phyloP scores from a whole-genome alignment of 2,113 vertebrate genomes.

The Pteropus alecto region DNA sequence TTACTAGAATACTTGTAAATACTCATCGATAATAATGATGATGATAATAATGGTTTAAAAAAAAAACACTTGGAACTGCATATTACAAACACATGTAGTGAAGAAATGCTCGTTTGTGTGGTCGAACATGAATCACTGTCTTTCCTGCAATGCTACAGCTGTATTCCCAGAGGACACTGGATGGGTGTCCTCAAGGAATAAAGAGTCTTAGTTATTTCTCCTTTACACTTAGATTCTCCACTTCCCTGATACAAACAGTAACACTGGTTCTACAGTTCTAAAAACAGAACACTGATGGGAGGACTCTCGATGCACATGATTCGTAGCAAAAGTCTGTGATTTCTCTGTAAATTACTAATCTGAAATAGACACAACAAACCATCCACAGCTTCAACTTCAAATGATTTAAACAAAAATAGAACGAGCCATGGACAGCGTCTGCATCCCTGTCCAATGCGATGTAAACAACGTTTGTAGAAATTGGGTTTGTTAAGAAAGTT shows the following conservation, averaged over 20 bases:
- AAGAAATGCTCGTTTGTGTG: slow-evolving; percentile 57
- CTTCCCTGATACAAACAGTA: slow-evolving; percentile 68
- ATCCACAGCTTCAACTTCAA: slow-evolving; percentile 84
- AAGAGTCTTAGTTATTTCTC: slow-evolving; percentile 61
- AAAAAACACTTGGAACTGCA: slow-evolving; percentile 62
- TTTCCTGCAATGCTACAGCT: slow-evolving; percentile 61
- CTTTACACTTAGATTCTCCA: slow-evolving; percentile 71
- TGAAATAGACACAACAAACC: slow-evolving; percentile 82
- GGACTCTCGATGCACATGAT: slow-evolving; percentile 67
- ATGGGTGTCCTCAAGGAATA: background rate
- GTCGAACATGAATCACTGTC: slow-evolving; percentile 42
- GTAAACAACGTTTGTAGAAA: slow-evolving; percentile 89
- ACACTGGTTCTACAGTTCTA: slow-evolving; percentile 71
- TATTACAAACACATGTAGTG: slow-evolving; percentile 56
- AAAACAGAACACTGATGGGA: slow-evolving; percentile 79
- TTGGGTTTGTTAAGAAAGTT: slow-evolving; percentile 90
- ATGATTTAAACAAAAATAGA: slow-evolving; percentile 87
- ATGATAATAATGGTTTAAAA: slow-evolving; percentile 61
- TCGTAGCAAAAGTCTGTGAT: slow-evolving; percentile 80
- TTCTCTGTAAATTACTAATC: slow-evolving; percentile 80
- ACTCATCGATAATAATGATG: slow-evolving; percentile 76
- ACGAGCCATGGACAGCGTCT: slow-evolving; percentile 83
- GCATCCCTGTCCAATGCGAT: slow-evolving; percentile 88
- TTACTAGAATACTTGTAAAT: slow-evolving; percentile 74
- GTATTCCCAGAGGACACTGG: slow-evolving; percentile 18